Evolutionary conservation across 1,140 invertebrate genomes (phyloP).

Genomic region (Asbolus verrucosus): DNA sequence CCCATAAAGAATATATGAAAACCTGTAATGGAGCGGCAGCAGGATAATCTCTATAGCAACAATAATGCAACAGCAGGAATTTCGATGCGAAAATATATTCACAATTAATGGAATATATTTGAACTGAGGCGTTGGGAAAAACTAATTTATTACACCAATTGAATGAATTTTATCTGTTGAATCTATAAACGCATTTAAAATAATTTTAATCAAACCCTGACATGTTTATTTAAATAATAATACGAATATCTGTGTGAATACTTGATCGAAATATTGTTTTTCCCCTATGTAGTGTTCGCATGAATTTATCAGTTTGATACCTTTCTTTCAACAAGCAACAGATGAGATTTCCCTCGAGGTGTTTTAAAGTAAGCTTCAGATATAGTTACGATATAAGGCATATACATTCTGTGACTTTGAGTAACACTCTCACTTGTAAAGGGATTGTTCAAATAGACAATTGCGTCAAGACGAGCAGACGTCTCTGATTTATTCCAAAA

Average conservation of each 20-base stretch:
- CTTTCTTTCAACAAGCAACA: constrained; percentile 34
- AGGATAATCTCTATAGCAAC: not conserved
- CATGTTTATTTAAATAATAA: not conserved
- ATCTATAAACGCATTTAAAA: too few relatives aligned
- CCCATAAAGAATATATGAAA: constrained; percentile 11
- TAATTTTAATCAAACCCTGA: too few relatives aligned
- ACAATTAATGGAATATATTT: not conserved
- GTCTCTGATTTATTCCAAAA: constrained; percentile 1
- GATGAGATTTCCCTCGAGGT: constrained; percentile 43
- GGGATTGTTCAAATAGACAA: constrained; percentile 6
- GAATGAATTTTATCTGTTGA: too few relatives aligned
- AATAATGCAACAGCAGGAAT: not conserved
- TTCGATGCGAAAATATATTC: not conserved
- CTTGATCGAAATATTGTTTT: not conserved
- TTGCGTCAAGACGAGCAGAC: constrained; percentile 14
- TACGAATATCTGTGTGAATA: not conserved
- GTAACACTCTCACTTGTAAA: constrained; percentile 24
- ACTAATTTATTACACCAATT: too few relatives aligned
- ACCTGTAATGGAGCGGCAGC: not conserved
- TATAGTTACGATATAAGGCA: constrained; percentile 13
- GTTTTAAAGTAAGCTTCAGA: constrained; percentile 30
- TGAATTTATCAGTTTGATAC: constrained; percentile 36
- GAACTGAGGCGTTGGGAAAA: too few relatives aligned
- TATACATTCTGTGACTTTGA: constrained; percentile 21
- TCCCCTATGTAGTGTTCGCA: not conserved